Conservation (phyloP, 2,888 invertebrate species). For the Belgica antarctica region DNA sequence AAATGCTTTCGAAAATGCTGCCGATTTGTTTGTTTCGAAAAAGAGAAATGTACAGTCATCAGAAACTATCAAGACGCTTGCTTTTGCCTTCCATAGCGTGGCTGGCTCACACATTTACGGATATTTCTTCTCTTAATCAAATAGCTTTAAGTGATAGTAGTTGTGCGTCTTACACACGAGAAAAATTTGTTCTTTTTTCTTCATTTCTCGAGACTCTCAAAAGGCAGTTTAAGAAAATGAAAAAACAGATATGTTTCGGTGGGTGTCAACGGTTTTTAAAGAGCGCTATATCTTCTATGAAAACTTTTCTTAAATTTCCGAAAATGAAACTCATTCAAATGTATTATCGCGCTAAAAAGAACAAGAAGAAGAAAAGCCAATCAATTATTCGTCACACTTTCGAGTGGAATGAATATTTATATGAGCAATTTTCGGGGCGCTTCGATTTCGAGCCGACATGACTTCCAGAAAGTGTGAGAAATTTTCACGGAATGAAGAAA, state of each 20-base stretch:
- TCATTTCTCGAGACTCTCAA: too few species aligned
- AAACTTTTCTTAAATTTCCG: slow-evolving; percentile 4
- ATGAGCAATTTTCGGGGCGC: background rate
- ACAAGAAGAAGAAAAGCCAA: slow-evolving; percentile 12
- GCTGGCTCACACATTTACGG: slow-evolving; percentile 24
- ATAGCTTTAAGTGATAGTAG: slow-evolving; percentile 8
- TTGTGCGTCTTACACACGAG: slow-evolving; percentile 25
- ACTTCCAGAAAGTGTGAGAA: slow-evolving; percentile 32
- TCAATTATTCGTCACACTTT: slow-evolving; percentile 24
- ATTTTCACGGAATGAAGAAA: background rate
- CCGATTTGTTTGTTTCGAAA: background rate
- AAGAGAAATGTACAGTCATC: slow-evolving; percentile 6
- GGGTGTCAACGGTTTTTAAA: slow-evolving; percentile 41
- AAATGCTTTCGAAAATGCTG: background rate
- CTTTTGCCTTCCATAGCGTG: slow-evolving; percentile 15
- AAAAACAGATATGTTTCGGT: slow-evolving; percentile 26
- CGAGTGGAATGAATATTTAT: background rate
- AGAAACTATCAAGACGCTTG: slow-evolving; percentile 21
- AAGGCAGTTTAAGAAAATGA: background rate
- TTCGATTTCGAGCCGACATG: background rate
- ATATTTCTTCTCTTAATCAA: slow-evolving; percentile 23
- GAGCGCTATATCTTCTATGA: background rate
- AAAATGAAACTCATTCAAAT: background rate
- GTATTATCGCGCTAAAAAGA: slow-evolving; percentile 6
- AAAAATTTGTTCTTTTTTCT: too few species aligned